These are phyloP conservation scores for Spatula clypeata DNA, from an alignment of 2,797 vertebrate genomes.

Conservation along the genomic window DNA sequence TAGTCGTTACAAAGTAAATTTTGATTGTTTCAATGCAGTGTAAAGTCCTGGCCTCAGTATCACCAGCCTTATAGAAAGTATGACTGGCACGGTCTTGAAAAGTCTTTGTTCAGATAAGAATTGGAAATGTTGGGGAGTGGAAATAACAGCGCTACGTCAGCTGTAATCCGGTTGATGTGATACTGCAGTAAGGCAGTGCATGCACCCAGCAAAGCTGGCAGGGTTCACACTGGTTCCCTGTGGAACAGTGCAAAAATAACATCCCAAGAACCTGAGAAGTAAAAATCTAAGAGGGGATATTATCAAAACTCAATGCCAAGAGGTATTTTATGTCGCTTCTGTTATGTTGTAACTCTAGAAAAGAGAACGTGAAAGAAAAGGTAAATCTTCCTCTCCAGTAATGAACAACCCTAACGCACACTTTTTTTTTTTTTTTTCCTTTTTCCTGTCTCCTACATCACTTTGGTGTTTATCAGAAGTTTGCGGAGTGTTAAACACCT, in stretches of 20 bases:
- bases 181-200: conserved; percentile 44
- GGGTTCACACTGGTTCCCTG: conserved; percentile 26
- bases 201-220: conserved; percentile 66
- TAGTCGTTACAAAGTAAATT: not conserved
- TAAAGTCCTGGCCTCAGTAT: not conserved
- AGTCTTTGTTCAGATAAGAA: not conserved
- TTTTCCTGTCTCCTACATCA: not conserved
- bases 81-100: not conserved
- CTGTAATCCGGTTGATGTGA: conserved; percentile 52
- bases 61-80: not conserved
- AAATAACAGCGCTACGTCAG: conserved; percentile 48
- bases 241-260: not conserved
- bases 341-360: not conserved
- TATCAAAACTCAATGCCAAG: not conserved
- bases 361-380: not conserved
- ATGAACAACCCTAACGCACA: not conserved
- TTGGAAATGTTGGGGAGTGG: conserved; percentile 22
- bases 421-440: not conserved
- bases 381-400: not conserved
- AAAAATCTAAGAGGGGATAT: not conserved
- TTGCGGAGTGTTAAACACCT: not conserved
- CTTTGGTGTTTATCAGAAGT: not conserved
- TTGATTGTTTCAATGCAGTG: not conserved
- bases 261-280: not conserved
- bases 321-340: not conserved